Base-by-base conservation (phyloP, 2,888 invertebrate species). In the Eristalis pertinax region DNA sequence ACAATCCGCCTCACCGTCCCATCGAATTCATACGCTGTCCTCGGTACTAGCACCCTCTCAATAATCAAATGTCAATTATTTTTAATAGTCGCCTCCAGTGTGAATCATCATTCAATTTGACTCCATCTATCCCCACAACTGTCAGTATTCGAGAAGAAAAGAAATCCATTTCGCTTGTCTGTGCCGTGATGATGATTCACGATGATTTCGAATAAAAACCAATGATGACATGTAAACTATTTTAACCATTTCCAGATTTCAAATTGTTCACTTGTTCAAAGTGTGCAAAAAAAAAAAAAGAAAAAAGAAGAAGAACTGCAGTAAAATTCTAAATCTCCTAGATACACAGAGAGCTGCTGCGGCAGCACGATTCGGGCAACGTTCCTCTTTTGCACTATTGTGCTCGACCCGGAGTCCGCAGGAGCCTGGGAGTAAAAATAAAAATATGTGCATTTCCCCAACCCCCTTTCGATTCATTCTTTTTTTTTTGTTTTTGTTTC, bases 361-460 rank as follows among this genome's bases (percentile, higher is more conserved):
- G 26, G 8, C 13, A 32, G 76, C 81, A 81, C n/a, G 72, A 76
- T 72, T 68, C 76, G 80, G 80, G 72, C 70, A 80, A 63, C 80
- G 68, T n/a, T 64, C 38, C 10, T 32, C 26, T 29, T n/a, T n/a
- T 24, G 24, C 41, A 11, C 11, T 15, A 32, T 75, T 69, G 35
- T 68, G 38, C 38, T 13, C 38, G 38, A 38, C 38, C 13, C 38
- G 13, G 38, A 7, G 4, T 15, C n/a, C 8, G 15, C n/a, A n/a
- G n/a, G 4, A n/a, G 7, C 0, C 15, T n/a, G 50, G 10, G 50
- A 72, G 64, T 72, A 58, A 65, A 70, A 78, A 78, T 79, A 70
- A 72, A 70, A 72, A 72, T 58, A 56, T 74, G 62, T 80, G 43
- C 73, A 69, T 63, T 81, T 19, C 68, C 35, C 70, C 32, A 10